These are phyloP conservation scores for Trichomalopsis sarcophagae DNA, from an alignment of 1,140 invertebrate genomes.

Conservation along the genomic window DNA sequence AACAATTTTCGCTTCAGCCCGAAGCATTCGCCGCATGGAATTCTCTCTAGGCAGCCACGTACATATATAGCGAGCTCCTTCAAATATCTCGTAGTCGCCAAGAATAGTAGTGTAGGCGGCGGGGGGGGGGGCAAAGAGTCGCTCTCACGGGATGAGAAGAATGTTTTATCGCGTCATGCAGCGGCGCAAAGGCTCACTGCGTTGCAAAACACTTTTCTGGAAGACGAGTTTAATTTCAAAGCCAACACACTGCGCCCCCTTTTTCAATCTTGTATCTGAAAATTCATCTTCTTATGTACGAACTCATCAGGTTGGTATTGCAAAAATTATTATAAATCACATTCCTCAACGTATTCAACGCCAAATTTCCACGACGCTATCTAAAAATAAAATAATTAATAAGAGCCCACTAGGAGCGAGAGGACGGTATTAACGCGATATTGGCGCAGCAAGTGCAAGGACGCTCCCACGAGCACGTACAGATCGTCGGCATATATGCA, in stretches of 20 bases:
- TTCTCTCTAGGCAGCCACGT: not conserved
- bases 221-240: slow-evolving; percentile 18
- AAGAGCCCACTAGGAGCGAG: not conserved
- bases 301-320: too few relatives aligned
- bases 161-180: slow-evolving; percentile 23
- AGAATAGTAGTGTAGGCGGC: not conserved
- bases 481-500: not conserved
- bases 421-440: not conserved
- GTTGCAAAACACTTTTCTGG: slow-evolving; percentile 17
- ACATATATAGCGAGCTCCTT: not conserved
- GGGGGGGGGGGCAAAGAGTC: not conserved
- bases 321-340: too few relatives aligned
- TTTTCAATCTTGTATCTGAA: not conserved
- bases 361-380: not conserved
- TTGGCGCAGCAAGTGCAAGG: not conserved
- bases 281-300: too few relatives aligned
- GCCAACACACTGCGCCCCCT: not conserved
- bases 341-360: too few relatives aligned
- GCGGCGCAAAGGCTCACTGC: not conserved
- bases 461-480: not conserved
- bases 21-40: not conserved
- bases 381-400: not conserved
- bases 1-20: not conserved
- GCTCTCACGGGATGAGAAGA: not conserved
- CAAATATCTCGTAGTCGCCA: not conserved